A percentile compares a stretch with the other conserved stretches of the same genome.
Evolutionary conservation across 2,888 invertebrate genomes (phyloP).

Genomic region (Opisthograptis luteolata): DNA sequence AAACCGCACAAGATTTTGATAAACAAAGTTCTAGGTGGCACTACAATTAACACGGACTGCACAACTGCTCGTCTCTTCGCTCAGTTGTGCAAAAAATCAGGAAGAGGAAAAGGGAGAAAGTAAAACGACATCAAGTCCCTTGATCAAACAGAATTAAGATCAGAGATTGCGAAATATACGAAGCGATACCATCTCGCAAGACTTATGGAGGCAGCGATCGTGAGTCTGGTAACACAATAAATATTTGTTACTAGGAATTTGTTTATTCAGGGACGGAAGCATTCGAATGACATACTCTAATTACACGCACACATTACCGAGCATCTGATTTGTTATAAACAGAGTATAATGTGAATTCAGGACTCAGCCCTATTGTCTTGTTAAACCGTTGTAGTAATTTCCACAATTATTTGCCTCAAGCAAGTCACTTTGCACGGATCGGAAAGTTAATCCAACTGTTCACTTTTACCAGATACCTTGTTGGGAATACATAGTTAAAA

Average conservation of each 20-base stretch:
- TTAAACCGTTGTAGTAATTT: slow-evolving; percentile 54
- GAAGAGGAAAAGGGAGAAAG: slow-evolving; percentile 20
- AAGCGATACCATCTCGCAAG: slow-evolving; percentile 18
- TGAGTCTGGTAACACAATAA: slow-evolving; percentile 19
- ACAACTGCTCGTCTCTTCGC: too few species aligned
- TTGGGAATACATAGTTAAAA: slow-evolving; percentile 5
- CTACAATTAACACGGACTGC: too few species aligned
- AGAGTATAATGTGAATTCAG: neutral
- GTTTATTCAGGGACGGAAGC: slow-evolving; percentile 12
- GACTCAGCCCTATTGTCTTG: slow-evolving; percentile 45
- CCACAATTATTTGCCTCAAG: slow-evolving; percentile 51
- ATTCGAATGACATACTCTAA: too few species aligned
- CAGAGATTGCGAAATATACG: slow-evolving; percentile 19
- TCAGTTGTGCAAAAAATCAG: slow-evolving; percentile 10
- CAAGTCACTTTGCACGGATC: slow-evolving; percentile 56
- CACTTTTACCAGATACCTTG: slow-evolving; percentile 35
- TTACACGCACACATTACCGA: too few species aligned
- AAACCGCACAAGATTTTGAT: too few species aligned
- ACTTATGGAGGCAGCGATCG: slow-evolving; percentile 12
- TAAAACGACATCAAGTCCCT: slow-evolving; percentile 19
- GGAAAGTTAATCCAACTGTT: slow-evolving; percentile 36
- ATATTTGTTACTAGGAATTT: slow-evolving; percentile 15
- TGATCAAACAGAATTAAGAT: slow-evolving; percentile 17
- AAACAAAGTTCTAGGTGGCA: too few species aligned
- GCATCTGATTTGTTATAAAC: neutral